These are phyloP conservation scores for Augochlorella aurata DNA, from an alignment of 2,888 invertebrate species.

Conservation along the genomic window DNA sequence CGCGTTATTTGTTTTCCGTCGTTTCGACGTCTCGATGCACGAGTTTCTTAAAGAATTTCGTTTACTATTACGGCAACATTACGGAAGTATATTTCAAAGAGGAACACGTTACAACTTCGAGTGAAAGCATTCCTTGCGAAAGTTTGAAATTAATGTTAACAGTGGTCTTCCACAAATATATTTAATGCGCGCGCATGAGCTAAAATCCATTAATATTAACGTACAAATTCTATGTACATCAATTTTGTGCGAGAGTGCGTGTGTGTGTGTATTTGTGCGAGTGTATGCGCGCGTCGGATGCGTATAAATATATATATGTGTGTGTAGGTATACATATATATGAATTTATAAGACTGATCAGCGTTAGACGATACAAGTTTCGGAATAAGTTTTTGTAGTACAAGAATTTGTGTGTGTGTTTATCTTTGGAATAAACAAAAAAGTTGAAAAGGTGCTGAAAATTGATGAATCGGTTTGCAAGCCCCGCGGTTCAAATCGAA, in stretches of 20 bases:
- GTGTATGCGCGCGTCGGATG: neutral
- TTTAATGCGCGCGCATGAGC: neutral
- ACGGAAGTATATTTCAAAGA: conserved; percentile 1
- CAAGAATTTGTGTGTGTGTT: conserved; percentile 21
- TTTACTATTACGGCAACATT: neutral
- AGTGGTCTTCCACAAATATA: conserved; percentile 15
- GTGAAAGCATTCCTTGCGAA: conserved; percentile 9
- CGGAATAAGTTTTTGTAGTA: conserved; percentile 26
- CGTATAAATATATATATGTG: conserved; percentile 8
- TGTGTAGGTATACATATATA: conserved; percentile 10
- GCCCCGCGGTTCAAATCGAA: neutral
- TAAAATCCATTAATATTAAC: neutral
- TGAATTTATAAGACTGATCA: conserved; percentile 55
- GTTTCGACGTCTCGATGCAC: neutral
- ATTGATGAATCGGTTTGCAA: conserved; percentile 14
- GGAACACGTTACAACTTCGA: neutral
- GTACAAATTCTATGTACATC: conserved; percentile 11
- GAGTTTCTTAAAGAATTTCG: conserved; percentile 3
- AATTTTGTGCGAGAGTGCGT: neutral
- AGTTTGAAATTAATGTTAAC: conserved; percentile 4
- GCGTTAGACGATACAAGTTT: conserved; percentile 31
- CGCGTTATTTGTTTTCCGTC: neutral
- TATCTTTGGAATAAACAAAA: conserved; percentile 16
- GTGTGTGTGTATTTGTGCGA: neutral
- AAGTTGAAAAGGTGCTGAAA: neutral